Evolutionary conservation across 2,888 invertebrate genomes (phyloP), one percentile per base, ranked within the genome.

Genomic region (Nematopogon swammerdamellus): DNA sequence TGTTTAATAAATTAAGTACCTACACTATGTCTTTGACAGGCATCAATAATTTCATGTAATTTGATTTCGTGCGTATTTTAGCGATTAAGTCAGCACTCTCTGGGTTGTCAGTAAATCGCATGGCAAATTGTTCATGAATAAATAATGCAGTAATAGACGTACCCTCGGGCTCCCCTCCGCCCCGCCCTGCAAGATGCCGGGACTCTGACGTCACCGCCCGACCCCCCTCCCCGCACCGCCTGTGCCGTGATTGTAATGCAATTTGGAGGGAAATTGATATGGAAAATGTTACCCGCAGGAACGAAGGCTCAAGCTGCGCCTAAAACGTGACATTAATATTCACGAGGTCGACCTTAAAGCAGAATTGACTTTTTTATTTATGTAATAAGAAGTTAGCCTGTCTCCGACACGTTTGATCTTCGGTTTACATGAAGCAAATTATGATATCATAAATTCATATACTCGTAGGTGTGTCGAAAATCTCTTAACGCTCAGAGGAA

Each of bases 121-220:
- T 71, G 68, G 64, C 68, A 77, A 74, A 76, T 76, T 77, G 71
- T 72, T 74, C 75, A 76, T 77, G 75, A 77, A 77, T 76, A 77
- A 72, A 72, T 76, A 74, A 76, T 72, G 68, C 60, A 58, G 58
- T 61, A 61, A 44, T 48, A 64, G 62, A 65, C 36, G 36, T 14
- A 14, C 36, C 36, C 36, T 14, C 5, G 25, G 25, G 25, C 25
- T 25, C 25, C 25, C 25, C 25, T 6, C 10, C 25, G 5, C 25
- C 10, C 25, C 25, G 25, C 4, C 5, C 4, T 25, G 25, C 25
- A 25, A 25, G 25, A 25, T 10, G 25, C 25, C 25, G 25, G 25
- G 25, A 25, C 25, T 25, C n/a, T n/a, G n/a, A 25, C 5, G 25
- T 8, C 25, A 25, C 25, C 25, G 5, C 25, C 8, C 25, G 5